Evolutionary conservation across 1,140 invertebrate species (phyloP), one percentile per base, ranked within the genome.

Genomic region (Drosophila sp.): DNA sequence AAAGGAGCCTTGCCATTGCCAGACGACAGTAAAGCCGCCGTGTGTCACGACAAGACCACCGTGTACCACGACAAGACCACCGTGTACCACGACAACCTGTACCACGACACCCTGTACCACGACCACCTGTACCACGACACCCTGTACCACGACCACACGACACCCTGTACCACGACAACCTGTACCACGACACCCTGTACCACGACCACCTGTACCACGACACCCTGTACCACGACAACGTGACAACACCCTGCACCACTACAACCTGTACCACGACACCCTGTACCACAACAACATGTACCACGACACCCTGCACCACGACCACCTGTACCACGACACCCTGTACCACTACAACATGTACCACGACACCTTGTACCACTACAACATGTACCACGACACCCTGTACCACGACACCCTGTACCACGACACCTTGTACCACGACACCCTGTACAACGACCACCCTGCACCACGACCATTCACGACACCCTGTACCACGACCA

Each of bases 101-200:
- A 46, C 43, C 2, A 46, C 43, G 6, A 46, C 40, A 13, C 32
- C 63, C 4, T 41, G 40, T 4, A 41, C 40, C 4, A 41, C 40
- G 13, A 41, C 40, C 0, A 9, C 40, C 0, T 41, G 40, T 41
- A 16, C 40, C 3, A 41, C 40, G 16, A 4, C 40, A 32, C 48
- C 66, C 0, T 70, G 66, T 54, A 27, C 46, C 4, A 53, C 54
- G 7, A 43, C n/a, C 16, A 36, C 4, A 53, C 54, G 7, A 43
- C n/a, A 16, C 3, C 40, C 16, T 41, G 40, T 14, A 41, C 40
- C 4, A 41, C 40, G n/a, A 41, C 40, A 5, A 9, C 40, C n/a
- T 41, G 40, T 41, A 41, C 40, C 40, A 41, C 40, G 14, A 41
- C 40, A 41, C 40, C 40, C 13, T 41, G 40, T 7, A 41, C 40